Conservation (phyloP, 2,888 invertebrate species). For the Ptycholaimellus sp. region DNA sequence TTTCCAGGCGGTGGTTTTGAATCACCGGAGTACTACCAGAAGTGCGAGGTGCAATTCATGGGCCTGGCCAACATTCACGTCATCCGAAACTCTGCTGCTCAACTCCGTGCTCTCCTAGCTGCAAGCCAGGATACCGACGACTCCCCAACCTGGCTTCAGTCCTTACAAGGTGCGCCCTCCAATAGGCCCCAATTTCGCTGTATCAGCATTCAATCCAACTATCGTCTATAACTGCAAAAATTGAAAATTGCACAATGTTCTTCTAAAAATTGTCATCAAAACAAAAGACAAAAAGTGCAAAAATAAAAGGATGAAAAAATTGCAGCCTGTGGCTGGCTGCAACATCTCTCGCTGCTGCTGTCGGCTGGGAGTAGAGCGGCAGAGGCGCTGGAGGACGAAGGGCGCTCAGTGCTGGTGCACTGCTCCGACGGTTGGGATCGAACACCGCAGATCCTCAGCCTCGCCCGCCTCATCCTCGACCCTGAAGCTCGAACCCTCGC, state of each 20-base stretch:
- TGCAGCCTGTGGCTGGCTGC: constrained; percentile 60
- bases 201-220: too few relatives aligned
- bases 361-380: constrained; percentile 56
- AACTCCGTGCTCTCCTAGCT: constrained; percentile 7
- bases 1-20: constrained; percentile 4
- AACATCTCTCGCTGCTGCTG: constrained; percentile 59
- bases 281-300: background rate
- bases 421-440: constrained; percentile 98
- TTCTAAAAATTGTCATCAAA: too few relatives aligned
- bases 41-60: constrained; percentile 88
- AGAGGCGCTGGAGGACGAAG: constrained; percentile 44
- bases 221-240: constrained; percentile 11
- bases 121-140: constrained; percentile 3
- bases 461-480: constrained; percentile 72
- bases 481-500: constrained; percentile 76
- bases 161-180: too few relatives aligned
- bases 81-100: constrained; percentile 37
- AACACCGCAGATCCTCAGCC: constrained; percentile 79
- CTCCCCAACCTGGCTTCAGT: constrained; percentile 9
- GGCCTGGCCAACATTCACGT: constrained; percentile 87
- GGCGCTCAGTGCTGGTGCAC: constrained; percentile 73
- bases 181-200: too few relatives aligned
- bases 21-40: constrained; percentile 60
- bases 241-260: too few relatives aligned
- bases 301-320: background rate